phyloP scores from a whole-genome alignment of 2,888 invertebrate species.

The Folsomia manolachei region DNA sequence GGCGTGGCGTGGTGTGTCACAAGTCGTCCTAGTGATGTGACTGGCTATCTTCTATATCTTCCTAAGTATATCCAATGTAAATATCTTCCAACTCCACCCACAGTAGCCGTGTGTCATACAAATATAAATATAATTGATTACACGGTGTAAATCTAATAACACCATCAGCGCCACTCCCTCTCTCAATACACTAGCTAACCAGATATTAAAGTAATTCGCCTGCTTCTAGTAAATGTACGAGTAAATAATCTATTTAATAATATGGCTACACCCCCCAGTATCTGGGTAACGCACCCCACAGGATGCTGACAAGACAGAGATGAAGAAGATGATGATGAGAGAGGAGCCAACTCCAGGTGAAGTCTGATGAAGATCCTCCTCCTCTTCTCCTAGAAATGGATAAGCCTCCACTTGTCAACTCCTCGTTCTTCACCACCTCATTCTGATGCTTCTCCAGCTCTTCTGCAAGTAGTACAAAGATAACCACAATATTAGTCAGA shows the following conservation, averaged over 20 bases:
- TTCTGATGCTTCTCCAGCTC: constrained; percentile 84
- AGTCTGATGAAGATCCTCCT: neutral
- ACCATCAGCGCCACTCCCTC: too few relatives aligned
- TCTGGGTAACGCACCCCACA: neutral
- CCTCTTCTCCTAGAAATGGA: constrained; percentile 16
- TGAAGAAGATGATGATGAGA: neutral
- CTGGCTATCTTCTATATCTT: too few relatives aligned
- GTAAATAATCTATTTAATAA: neutral
- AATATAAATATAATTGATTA: too few relatives aligned
- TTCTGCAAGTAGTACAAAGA: constrained; percentile 62
- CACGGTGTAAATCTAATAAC: too few relatives aligned
- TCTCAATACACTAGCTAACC: too few relatives aligned
- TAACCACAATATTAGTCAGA: constrained; percentile 21
- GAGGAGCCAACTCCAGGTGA: neutral
- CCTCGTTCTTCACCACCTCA: constrained; percentile 90
- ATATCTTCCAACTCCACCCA: neutral
- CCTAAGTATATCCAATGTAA: too few relatives aligned
- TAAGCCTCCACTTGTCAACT: constrained; percentile 62
- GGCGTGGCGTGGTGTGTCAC: too few relatives aligned
- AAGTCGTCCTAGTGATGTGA: too few relatives aligned
- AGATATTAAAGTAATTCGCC: neutral
- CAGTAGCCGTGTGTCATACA: too few relatives aligned
- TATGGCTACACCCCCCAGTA: neutral
- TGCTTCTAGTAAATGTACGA: neutral
- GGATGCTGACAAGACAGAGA: neutral